A percentile compares a stretch with the other conserved stretches of the same genome.
Evolutionary conservation across 2,113 vertebrate species (phyloP).

Genomic region (Pristiophorus japonicus): DNA sequence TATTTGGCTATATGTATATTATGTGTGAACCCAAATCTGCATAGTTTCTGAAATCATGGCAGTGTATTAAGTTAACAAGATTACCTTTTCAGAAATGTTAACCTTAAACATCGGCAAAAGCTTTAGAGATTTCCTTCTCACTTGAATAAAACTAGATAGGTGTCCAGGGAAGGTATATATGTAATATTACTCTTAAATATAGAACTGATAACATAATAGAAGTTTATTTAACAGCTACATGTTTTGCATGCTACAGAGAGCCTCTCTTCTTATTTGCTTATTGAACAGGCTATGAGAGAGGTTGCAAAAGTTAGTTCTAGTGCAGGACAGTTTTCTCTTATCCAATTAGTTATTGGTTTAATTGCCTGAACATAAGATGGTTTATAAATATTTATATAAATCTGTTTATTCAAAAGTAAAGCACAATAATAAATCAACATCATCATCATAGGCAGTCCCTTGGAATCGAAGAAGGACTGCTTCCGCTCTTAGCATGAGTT

Average conservation of each 20-base stretch:
- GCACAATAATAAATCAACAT: too few relatives aligned
- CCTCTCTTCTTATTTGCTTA: neutral
- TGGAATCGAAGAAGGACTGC: too few relatives aligned
- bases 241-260: neutral
- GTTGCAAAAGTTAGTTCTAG: neutral
- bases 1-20: neutral
- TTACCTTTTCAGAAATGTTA: neutral
- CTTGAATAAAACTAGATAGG: too few relatives aligned
- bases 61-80: neutral
- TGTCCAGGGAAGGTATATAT: neutral
- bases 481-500: too few relatives aligned
- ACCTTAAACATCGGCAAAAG: neutral
- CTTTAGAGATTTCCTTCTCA: neutral
- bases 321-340: neutral
- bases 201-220: neutral
- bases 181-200: neutral
- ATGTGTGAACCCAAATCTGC: neutral
- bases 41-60: neutral
- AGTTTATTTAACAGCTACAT: neutral
- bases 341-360: neutral
- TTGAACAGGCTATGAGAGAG: neutral
- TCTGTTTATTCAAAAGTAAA: neutral
- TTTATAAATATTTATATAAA: neutral
- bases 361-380: neutral
- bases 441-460: too few relatives aligned